phyloP scores from a whole-genome alignment of 2,797 vertebrate genomes.

The Loriculus beryllinus region DNA sequence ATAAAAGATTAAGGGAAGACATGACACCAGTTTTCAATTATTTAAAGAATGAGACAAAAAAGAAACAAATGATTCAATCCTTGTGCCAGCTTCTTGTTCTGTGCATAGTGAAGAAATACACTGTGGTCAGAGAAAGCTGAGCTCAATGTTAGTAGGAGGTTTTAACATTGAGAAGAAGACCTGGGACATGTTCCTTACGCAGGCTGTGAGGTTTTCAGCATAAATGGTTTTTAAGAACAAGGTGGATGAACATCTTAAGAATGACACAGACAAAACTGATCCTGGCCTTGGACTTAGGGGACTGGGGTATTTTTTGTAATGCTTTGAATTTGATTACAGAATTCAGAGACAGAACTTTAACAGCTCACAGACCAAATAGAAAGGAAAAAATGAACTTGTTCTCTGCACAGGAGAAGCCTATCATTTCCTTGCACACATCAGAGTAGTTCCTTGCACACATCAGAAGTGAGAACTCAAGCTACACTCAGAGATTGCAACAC shows the following conservation, averaged over 20 bases:
- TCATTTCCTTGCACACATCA: neutral
- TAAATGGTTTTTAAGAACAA: neutral
- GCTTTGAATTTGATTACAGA: neutral
- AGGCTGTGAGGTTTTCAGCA: neutral
- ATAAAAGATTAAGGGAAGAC: neutral
- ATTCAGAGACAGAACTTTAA: neutral
- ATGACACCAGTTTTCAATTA: neutral
- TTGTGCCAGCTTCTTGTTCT: neutral
- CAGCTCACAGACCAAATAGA: neutral
- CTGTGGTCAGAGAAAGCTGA: fast-evolving
- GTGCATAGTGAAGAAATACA: neutral
- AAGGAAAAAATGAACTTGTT: neutral
- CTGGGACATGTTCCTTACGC: neutral
- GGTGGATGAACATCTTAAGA: neutral
- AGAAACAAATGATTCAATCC: neutral
- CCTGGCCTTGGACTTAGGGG: neutral
- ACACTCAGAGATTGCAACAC: neutral
- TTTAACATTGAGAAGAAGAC: neutral
- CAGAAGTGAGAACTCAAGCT: neutral
- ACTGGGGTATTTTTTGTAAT: neutral
- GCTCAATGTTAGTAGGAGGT: neutral
- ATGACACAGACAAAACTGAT: neutral
- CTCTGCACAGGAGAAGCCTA: neutral
- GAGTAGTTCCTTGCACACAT: neutral
- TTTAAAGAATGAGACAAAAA: neutral